Conservation (phyloP, 2,888 invertebrate genomes). For the Onchidella celtica region DNA sequence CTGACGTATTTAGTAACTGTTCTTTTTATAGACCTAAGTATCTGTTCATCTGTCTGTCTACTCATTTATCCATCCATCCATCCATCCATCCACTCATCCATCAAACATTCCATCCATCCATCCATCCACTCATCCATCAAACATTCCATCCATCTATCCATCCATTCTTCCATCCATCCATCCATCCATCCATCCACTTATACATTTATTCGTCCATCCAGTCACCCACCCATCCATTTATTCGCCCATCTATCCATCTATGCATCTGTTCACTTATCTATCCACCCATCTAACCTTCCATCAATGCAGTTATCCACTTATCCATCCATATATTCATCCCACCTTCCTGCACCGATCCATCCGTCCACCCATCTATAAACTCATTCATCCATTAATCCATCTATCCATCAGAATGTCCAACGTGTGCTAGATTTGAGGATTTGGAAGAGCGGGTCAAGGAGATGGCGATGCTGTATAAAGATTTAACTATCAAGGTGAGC, state of each 20-base stretch:
- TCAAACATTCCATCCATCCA: not conserved
- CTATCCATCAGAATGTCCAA: constrained; percentile 86
- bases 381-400: not conserved
- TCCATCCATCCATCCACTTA: constrained; percentile 26
- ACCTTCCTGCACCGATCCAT: not conserved
- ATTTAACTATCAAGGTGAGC: constrained; percentile 91
- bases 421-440: constrained; percentile 92
- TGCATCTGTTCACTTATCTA: not conserved
- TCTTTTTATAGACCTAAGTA: not conserved
- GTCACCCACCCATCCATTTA: no score
- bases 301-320: not conserved
- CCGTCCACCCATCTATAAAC: constrained; percentile 32
- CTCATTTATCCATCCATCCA: not conserved
- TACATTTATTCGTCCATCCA: not conserved
- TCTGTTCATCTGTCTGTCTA: no score
- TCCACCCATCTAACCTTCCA: not conserved
- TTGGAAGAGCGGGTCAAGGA: constrained; percentile 91
- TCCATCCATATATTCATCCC: no score
- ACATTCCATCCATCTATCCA: not conserved
- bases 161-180: constrained; percentile 8
- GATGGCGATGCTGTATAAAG: constrained; percentile 88
- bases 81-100: not conserved
- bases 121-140: not conserved
- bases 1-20: not conserved
- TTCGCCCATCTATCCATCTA: no score